Base-by-base conservation (phyloP, 2,888 invertebrate genomes). In the Sarcophaga subvicina region DNA sequence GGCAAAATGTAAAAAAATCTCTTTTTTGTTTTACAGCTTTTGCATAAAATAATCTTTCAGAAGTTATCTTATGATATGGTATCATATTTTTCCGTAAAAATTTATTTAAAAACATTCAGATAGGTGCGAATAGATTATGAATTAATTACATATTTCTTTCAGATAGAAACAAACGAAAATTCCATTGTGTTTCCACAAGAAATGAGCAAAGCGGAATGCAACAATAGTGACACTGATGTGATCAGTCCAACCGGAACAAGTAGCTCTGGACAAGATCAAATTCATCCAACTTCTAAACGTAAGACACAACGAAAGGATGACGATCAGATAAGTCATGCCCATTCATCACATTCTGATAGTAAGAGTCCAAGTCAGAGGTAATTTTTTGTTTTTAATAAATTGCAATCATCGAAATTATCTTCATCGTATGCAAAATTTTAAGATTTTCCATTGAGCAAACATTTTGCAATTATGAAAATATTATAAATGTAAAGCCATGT, bases 341-440 rank as follows among this genome's bases (percentile, higher is more conserved):
- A 96, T 89, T 95, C 95, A 89, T 96, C 96, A 91, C 96, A 96
- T 89, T 95, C 95, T 94, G 96, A 96, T 91, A 96, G 96, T 91
- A 84, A 80, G 49, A 84, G 80, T 25, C 96, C 96, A 69, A 96
- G 95, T 90, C 95, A 96, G 92, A 95, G 96, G 96, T 96, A 92
- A 92, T 54, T 54, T 54, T 5, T 62, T 62, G 5, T 20, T 62
- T 62, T 62, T 62, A 62, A 20, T 1, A 62, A 62, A 62, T 20
- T 59, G 17, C 17, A 59, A 14, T 59, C 17, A 37, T 37, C 37
- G 37, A 37, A 37, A 22, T 62, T 20, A 62, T 62, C 22, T n/a
- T 62, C 54, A 54, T 49, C 17, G 14, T 17, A 54, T 4, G 17
- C 54, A 54, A 54, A 54, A 54, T 54, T 54, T 37, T 37, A 37